These are phyloP conservation scores for Dicyrtomina minuta DNA, from an alignment of 2,888 invertebrate species.

Conservation along the genomic window DNA sequence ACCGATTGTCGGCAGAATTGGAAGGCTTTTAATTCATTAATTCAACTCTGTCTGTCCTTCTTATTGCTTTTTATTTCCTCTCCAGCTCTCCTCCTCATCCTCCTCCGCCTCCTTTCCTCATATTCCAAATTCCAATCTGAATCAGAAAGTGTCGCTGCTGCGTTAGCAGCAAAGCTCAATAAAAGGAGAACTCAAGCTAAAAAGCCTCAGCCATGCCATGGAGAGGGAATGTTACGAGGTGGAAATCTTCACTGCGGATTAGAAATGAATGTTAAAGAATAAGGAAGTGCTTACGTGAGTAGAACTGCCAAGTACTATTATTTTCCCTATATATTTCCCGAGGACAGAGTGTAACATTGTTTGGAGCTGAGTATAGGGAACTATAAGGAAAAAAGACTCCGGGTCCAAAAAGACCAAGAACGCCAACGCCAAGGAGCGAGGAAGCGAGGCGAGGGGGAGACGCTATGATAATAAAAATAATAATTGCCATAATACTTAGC, in stretches of 20 bases:
- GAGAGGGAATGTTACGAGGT: neutral
- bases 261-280: neutral
- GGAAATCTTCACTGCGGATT: neutral
- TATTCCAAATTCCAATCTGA: too few relatives aligned
- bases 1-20: too few relatives aligned
- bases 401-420: too few relatives aligned
- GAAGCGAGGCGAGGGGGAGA: neutral
- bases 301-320: too few relatives aligned
- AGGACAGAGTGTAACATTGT: neutral
- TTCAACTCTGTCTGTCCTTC: neutral
- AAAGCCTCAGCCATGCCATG: neutral
- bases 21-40: constrained; percentile 8
- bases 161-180: too few relatives aligned
- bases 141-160: too few relatives aligned
- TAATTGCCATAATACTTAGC: constrained; percentile 1
- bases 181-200: too few relatives aligned
- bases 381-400: too few relatives aligned
- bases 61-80: neutral
- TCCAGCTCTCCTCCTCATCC: too few relatives aligned
- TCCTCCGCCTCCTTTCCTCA: too few relatives aligned
- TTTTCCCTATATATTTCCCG: too few relatives aligned
- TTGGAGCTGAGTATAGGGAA: neutral
- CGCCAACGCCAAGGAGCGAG: neutral
- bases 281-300: too few relatives aligned
- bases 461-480: constrained; percentile 8